Evolutionary conservation across 2,888 invertebrate genomes (phyloP).

Genomic region (Ophion costatus): DNA sequence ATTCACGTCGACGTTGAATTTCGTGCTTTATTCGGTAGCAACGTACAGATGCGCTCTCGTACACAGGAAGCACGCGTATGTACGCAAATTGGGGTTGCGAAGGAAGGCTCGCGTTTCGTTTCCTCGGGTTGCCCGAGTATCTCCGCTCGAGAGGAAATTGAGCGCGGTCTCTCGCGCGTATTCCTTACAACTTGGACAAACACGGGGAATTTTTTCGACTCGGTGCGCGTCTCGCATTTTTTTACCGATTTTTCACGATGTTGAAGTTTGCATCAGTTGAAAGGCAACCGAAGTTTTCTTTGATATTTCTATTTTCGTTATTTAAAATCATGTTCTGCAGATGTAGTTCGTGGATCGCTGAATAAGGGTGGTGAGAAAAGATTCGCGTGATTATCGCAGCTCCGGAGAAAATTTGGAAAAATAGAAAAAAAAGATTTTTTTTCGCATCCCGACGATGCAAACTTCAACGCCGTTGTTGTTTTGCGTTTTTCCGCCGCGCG

Average conservation of each 20-base stretch:
- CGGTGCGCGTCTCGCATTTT: background rate
- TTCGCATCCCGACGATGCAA: too few relatives aligned
- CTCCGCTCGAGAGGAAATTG: slow-evolving; percentile 70
- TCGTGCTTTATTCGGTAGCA: slow-evolving; percentile 74
- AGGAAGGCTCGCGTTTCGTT: slow-evolving; percentile 45
- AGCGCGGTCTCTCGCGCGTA: slow-evolving; percentile 66
- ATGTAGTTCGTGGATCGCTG: too few relatives aligned
- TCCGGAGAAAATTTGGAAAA: too few relatives aligned
- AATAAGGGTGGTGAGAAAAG: too few relatives aligned
- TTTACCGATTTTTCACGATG: too few relatives aligned
- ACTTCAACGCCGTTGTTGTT: too few relatives aligned
- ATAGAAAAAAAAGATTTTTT: too few relatives aligned
- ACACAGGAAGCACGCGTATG: slow-evolving; percentile 1
- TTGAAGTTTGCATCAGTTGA: too few relatives aligned
- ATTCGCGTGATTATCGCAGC: too few relatives aligned
- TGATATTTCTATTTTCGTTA: too few relatives aligned
- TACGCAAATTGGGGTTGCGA: background rate
- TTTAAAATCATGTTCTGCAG: too few relatives aligned
- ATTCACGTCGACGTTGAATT: slow-evolving; percentile 80
- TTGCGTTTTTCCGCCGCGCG: background rate
- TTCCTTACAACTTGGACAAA: slow-evolving; percentile 66
- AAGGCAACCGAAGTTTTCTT: too few relatives aligned
- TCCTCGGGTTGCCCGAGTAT: slow-evolving; percentile 30
- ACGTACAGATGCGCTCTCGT: slow-evolving; percentile 18
- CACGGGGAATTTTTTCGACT: slow-evolving; percentile 67